Evolutionary conservation across 1,140 invertebrate species (phyloP), one percentile per base, ranked within the genome.

Genomic region (Papilio polytes): DNA sequence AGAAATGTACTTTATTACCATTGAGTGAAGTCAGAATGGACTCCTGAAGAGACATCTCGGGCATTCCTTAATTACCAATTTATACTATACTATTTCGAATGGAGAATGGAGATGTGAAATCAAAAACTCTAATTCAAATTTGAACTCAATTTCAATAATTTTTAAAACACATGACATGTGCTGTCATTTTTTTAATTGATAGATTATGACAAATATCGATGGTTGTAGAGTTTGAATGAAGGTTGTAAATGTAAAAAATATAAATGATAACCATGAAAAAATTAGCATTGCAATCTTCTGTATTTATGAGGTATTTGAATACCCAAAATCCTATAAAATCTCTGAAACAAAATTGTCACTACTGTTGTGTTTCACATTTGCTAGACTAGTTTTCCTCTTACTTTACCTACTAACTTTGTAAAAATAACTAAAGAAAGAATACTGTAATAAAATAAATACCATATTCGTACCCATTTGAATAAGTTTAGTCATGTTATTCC

Each of bases 11-110:
- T 78, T 73, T 82, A 87, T 87, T 84, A 94, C 93, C 92, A 46
- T 88, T 94, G 9, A 94, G 80, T n/a, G 91, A 91, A 74, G 92
- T 93, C 46, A 94, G 85, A 72, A 94, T 89, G 20, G 91, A 89
- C 74, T 94, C 93, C 73, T 86, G 87, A 73, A 94, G 41, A 80
- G 89, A 88, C 80, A 89, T 90, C 84, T 94, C 93, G 36, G 93
- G 93, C 92, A 94, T 94, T 63, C 48, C 70, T 46, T 46, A 59
- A 59, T 36, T 26, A 36, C 12, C 36, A 59, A 22, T 56, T 20
- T 56, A 56, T 20, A 36, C 41, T 41, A 80, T 53, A 20, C 59
- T 63, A 31, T 72, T 41, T 63, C 20, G 46, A 26, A 63, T 66
- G 41, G 46, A 66, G 80, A 80, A 44, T 74, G n/a, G 18, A 56